Evolutionary conservation across 2,113 vertebrate genomes (phyloP).

Genomic region (Pseudorasbora parva): DNA sequence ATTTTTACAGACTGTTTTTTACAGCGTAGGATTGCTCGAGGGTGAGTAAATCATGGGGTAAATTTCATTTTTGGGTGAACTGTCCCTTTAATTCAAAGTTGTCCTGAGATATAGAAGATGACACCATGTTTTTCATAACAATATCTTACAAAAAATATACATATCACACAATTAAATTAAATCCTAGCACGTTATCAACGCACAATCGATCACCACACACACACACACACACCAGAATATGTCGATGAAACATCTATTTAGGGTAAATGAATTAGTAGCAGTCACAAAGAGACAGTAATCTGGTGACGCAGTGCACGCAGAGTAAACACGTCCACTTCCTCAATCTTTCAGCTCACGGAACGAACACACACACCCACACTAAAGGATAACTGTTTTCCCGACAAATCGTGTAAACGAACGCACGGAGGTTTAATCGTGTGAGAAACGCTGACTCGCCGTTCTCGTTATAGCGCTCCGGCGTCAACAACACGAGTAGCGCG

Average conservation of each 20-base stretch:
- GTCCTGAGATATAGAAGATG: not conserved
- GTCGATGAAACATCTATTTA: not conserved
- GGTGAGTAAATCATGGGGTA: no score
- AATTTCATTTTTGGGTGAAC: no score
- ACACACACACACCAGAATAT: not conserved
- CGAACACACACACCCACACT: not conserved
- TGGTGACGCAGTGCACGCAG: constrained; percentile 66
- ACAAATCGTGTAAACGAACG: not conserved
- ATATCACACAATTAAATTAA: not conserved
- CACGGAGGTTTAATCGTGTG: not conserved
- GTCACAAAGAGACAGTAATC: constrained; percentile 21
- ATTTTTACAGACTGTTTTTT: no score
- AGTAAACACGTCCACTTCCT: constrained; percentile 64
- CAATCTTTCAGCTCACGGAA: not conserved
- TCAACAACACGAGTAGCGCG: not conserved
- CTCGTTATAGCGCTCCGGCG: not conserved
- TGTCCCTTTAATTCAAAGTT: not conserved
- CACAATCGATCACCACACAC: not conserved
- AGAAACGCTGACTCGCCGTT: constrained; percentile 34
- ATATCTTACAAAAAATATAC: not conserved
- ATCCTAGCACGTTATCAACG: not conserved
- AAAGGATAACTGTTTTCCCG: not conserved
- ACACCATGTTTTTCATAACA: not conserved
- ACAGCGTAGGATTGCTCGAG: no score
- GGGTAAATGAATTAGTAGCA: not conserved